Evolutionary conservation across 2,888 invertebrate species (phyloP).

Genomic region (Phytoseiulus persimilis): DNA sequence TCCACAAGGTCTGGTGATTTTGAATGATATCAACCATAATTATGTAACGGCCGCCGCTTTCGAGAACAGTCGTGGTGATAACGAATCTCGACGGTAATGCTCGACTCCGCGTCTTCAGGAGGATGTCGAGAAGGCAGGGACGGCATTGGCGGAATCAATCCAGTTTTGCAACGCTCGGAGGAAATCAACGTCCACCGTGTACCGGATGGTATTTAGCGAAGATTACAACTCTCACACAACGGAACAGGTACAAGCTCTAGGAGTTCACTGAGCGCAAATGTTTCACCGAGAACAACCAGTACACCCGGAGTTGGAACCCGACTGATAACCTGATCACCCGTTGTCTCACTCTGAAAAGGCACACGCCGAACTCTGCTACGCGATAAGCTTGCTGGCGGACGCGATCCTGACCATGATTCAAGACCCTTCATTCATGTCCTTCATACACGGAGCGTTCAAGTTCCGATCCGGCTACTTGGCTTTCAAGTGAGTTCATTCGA

Average conservation of each 20-base stretch:
- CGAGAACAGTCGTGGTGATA: neutral
- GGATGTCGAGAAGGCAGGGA: neutral
- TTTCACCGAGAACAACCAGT: neutral
- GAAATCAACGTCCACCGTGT: neutral
- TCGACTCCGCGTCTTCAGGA: neutral
- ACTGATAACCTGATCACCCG: neutral
- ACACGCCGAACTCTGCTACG: conserved; percentile 27
- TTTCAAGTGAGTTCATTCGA: conserved; percentile 12
- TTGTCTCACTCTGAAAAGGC: neutral
- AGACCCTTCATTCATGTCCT: conserved; percentile 1
- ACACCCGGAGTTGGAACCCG: neutral
- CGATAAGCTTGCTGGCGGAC: neutral
- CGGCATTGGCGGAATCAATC: neutral
- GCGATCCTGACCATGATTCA: conserved; percentile 30
- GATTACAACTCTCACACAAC: conserved; percentile 36
- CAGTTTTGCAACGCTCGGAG: neutral
- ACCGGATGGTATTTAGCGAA: conserved; percentile 17
- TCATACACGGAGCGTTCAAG: conserved; percentile 18
- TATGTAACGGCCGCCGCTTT: neutral
- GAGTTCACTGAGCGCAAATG: neutral
- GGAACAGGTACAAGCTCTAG: neutral
- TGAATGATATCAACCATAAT: neutral
- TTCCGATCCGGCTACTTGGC: conserved; percentile 14
- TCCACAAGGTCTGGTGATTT: neutral
- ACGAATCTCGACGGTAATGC: neutral